Evolutionary conservation across 2,113 vertebrate species (phyloP), one percentile per base, ranked within the genome.

Genomic region (Epinephelus moara): DNA sequence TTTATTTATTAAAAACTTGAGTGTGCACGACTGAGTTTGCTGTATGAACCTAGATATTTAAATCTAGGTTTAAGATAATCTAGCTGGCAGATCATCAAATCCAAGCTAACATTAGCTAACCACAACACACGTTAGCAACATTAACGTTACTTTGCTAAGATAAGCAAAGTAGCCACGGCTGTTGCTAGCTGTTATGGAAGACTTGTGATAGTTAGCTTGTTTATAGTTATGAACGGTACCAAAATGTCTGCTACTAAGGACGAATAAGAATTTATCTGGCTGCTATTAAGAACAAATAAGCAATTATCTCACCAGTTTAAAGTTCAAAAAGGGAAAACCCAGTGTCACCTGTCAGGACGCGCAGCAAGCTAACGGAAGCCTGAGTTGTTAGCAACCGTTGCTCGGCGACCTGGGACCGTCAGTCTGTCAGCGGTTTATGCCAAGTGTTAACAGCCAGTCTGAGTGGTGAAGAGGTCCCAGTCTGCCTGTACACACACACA

Each of bases 321-420:
- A 49, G 17, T 40, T 15, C 53, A 9, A 47, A 49, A 61, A 59
- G 2, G 23, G 52, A 50, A n/a, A 42, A 27, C 3, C 3, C 49
- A 27, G 50, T 17, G 25, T 12, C 21, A 52, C 27, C 27, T 70
- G 49, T 40, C 37, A 2, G 9, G 21, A 47, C 45, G 21, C 37
- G 47, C 60, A 45, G 30, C 13, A 30, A n/a, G 19, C n/a, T 30
- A 11, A 19, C 18, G 18, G 14, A 4, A 53, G 23, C 18, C 33
- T 67, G 19, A 45, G 95, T 95, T 95, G 91, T 89, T 95, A 94
- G 94, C 93, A 96, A 96, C 96, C 55, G 95, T 97, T 88, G 88
- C 94, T 88, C 87, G 40, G 93, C 2, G 6, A 0, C 0, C 0
- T 19, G 11, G 15, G 4, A 19, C 14, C 30, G 6, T 0, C 9